Percentiles rank a stretch among this genome's conserved stretches.
Evolutionary conservation across 2,797 vertebrate species (phyloP).

Genomic region (Octomys mimax): DNA sequence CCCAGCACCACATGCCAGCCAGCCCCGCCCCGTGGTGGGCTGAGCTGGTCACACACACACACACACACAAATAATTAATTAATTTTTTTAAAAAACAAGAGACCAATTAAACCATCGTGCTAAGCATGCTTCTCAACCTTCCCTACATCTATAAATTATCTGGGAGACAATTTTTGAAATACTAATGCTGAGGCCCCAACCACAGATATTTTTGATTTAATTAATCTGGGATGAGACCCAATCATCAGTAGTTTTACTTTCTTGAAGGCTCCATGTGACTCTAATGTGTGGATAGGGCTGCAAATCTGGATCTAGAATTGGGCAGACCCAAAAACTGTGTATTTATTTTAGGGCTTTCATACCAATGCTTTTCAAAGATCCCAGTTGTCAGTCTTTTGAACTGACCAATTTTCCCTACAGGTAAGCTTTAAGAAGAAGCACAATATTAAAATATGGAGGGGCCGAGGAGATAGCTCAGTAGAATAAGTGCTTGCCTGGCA

Average conservation of each 20-base stretch:
- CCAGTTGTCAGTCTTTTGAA: not conserved
- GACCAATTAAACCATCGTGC: not conserved
- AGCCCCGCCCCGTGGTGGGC: too few relatives aligned
- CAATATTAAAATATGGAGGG: not conserved
- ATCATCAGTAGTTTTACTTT: not conserved
- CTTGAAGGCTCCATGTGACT: not conserved
- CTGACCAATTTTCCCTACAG: not conserved
- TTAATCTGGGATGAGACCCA: slow-evolving; percentile 5
- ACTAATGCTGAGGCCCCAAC: not conserved
- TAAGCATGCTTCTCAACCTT: not conserved
- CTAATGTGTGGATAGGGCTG: not conserved
- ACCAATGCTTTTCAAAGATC: not conserved
- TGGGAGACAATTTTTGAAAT: not conserved
- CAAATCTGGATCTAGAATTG: not conserved
- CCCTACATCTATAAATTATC: not conserved
- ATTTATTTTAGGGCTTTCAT: not conserved
- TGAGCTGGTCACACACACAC: too few relatives aligned
- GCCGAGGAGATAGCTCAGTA: too few relatives aligned
- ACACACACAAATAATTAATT: too few relatives aligned
- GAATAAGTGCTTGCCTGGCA: too few relatives aligned
- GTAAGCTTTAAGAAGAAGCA: not conserved
- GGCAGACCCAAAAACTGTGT: not conserved
- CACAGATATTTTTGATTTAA: slow-evolving; percentile 35
- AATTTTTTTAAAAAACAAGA: too few relatives aligned
- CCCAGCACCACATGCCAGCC: too few relatives aligned